phyloP scores from a whole-genome alignment of 2,113 vertebrate species.

The Tricholaema leucomelas region DNA sequence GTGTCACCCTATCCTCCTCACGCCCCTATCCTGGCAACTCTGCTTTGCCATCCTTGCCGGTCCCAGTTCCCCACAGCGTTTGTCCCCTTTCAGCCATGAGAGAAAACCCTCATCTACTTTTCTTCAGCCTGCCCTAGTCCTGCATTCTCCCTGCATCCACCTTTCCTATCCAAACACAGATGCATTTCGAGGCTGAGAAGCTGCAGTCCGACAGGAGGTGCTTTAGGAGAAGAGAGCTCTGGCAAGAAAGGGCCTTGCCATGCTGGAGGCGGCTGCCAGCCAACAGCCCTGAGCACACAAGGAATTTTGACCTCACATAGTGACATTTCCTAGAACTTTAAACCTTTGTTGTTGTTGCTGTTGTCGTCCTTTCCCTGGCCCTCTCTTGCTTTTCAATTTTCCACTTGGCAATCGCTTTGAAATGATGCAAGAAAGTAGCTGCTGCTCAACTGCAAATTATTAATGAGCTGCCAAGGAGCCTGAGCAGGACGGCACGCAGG shows the following conservation, averaged over 20 bases:
- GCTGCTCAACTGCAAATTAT: constrained; percentile 36
- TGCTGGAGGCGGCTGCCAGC: background rate
- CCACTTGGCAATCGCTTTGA: background rate
- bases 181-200: background rate
- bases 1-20: background rate
- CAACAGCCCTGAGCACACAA: background rate
- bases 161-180: accelerated
- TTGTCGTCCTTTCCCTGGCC: constrained; percentile 9
- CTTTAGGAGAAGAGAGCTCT: background rate
- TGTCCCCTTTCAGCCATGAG: background rate
- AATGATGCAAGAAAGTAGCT: constrained; percentile 55
- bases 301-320: constrained; percentile 42
- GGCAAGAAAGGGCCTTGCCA: background rate
- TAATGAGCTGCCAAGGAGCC: constrained; percentile 63
- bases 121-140: background rate
- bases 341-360: constrained; percentile 44
- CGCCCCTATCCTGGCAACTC: background rate
- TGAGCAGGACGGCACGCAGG: constrained; percentile 42
- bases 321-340: constrained; percentile 63
- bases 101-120: background rate
- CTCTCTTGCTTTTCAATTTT: constrained; percentile 48
- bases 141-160: background rate
- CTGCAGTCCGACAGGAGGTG: background rate
- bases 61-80: background rate
- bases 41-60: background rate